phyloP scores from a whole-genome alignment of 2,888 invertebrate species.

The Hyposoter dolosus region DNA sequence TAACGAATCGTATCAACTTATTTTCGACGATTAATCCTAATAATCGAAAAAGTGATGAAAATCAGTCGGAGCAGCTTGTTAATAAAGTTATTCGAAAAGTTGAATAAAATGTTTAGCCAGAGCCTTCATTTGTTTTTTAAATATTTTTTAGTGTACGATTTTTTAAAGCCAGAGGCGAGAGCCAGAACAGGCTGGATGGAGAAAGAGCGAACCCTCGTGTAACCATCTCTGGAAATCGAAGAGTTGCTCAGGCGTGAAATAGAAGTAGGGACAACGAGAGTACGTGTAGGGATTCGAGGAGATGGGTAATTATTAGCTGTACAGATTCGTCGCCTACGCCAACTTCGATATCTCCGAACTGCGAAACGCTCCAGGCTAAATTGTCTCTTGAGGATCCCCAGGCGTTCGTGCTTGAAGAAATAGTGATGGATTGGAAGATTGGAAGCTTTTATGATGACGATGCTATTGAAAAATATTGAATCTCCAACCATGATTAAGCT shows the following conservation, averaged over 20 bases:
- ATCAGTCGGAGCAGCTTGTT: neutral
- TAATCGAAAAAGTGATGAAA: conserved; percentile 3
- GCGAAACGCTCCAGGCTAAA: conserved; percentile 18
- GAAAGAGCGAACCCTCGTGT: conserved; percentile 41
- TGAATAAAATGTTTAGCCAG: neutral
- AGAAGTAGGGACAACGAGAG: conserved; percentile 66
- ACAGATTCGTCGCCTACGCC: conserved; percentile 72
- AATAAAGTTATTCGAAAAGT: neutral
- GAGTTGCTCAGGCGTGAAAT: conserved; percentile 82
- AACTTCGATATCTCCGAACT: conserved; percentile 38
- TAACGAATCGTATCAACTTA: conserved; percentile 26
- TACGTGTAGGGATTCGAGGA: conserved; percentile 71
- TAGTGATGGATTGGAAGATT: conserved; percentile 22
- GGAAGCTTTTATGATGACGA: conserved; percentile 12
- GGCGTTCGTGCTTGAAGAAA: conserved; percentile 44
- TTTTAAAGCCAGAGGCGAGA: conserved; percentile 6
- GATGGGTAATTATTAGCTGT: conserved; percentile 83
- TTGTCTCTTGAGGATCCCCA: conserved; percentile 31
- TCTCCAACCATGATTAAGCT: neutral
- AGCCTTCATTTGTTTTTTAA: neutral
- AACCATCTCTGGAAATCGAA: conserved; percentile 73
- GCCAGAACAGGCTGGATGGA: conserved; percentile 21
- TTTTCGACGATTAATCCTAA: conserved; percentile 41
- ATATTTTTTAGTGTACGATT: neutral
- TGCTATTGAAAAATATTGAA: conserved; percentile 31